Conservation (phyloP, 1,140 invertebrate species). For the Bombus superbus region DNA sequence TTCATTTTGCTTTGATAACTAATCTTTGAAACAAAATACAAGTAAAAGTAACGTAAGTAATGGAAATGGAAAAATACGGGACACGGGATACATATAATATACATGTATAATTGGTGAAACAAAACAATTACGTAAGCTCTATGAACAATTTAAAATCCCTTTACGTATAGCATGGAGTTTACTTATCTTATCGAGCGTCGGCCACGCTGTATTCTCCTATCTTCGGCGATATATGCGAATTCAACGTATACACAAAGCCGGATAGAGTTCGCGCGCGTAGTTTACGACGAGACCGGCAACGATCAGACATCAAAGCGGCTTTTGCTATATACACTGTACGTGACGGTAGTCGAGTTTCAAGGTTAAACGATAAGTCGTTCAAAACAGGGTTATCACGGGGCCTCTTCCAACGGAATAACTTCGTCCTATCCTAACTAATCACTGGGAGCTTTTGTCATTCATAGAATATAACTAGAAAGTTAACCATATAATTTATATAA, state of each 20-base stretch:
- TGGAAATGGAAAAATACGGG: background rate
- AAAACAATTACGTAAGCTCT: conserved; percentile 16
- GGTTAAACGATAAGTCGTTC: conserved; percentile 63
- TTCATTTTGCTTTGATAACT: background rate
- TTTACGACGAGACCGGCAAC: conserved; percentile 38
- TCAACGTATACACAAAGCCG: conserved; percentile 6
- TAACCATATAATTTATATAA: background rate
- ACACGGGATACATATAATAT: background rate
- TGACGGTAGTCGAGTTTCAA: conserved; percentile 45
- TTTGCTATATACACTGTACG: conserved; percentile 4
- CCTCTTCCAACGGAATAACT: background rate
- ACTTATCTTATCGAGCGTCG: conserved; percentile 57
- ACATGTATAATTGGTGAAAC: background rate
- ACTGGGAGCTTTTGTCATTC: background rate
- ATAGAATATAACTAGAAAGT: background rate
- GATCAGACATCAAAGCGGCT: conserved; percentile 46
- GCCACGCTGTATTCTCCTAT: conserved; percentile 43
- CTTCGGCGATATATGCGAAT: conserved; percentile 19
- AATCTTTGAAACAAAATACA: background rate
- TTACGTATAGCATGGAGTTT: background rate
- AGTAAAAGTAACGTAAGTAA: background rate
- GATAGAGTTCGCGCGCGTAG: conserved; percentile 1
- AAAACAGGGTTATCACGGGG: conserved; percentile 60
- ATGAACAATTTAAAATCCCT: conserved; percentile 10
- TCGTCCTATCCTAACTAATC: background rate